Evolutionary conservation across 1,140 invertebrate genomes (phyloP).

Genomic region (Zaprionus gabonicus): DNA sequence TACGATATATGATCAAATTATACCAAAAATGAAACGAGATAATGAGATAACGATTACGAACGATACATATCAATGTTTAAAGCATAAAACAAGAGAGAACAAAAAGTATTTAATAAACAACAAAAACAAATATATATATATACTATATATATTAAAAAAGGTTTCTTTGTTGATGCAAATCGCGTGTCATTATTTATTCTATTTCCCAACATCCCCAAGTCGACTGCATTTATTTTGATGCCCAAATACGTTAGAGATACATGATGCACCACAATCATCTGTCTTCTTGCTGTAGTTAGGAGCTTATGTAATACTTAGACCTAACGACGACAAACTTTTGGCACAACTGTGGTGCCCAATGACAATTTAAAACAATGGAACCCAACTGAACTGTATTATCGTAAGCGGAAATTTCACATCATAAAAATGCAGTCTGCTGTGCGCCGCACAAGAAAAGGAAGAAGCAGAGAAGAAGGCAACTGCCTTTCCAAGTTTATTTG

Average conservation of each 20-base stretch:
- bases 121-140: constrained; percentile 67
- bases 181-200: constrained; percentile 60
- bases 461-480: background rate
- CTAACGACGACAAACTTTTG: constrained; percentile 48
- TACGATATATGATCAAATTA: constrained; percentile 63
- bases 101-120: constrained; percentile 79
- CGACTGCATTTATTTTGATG: constrained; percentile 30
- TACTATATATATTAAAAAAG: constrained; percentile 71
- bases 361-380: constrained; percentile 71
- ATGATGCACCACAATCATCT: too few relatives aligned
- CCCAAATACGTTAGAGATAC: constrained; percentile 6
- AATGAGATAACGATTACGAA: constrained; percentile 4
- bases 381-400: constrained; percentile 47
- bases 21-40: constrained; percentile 42
- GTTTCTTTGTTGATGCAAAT: constrained; percentile 74
- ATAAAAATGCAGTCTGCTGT: constrained; percentile 59
- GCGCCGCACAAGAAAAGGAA: constrained; percentile 5
- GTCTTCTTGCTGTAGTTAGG: background rate
- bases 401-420: constrained; percentile 75
- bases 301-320: constrained; percentile 55
- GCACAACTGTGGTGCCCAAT: constrained; percentile 49
- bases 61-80: constrained; percentile 83
- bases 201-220: constrained; percentile 22
- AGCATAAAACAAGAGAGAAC: constrained; percentile 59
- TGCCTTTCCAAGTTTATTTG: constrained; percentile 1